Evolutionary conservation across 2,113 vertebrate genomes (phyloP).

Genomic region (Polypterus senegalus): DNA sequence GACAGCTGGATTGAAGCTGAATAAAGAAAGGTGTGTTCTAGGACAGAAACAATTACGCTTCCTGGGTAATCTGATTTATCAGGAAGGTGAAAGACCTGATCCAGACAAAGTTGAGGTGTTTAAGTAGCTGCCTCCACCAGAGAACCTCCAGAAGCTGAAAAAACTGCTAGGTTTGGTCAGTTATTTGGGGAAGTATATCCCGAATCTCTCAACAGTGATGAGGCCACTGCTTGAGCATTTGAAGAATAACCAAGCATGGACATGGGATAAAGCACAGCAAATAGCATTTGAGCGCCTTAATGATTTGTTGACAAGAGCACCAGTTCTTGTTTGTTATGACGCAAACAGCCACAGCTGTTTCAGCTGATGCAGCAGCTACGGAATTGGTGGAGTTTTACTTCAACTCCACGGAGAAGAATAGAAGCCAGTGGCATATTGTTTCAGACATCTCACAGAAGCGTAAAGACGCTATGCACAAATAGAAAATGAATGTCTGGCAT

Average conservation of each 20-base stretch:
- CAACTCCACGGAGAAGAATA: no score
- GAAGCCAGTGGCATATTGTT: no score
- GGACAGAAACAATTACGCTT: background rate
- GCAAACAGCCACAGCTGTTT: slow-evolving; percentile 15
- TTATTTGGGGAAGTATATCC: slow-evolving; percentile 22
- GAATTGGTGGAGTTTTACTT: no score
- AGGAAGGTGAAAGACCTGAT: background rate
- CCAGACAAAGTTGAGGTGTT: slow-evolving; percentile 1
- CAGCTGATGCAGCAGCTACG: no score
- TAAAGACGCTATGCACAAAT: slow-evolving; percentile 13
- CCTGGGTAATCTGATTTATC: background rate
- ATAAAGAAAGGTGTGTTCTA: background rate
- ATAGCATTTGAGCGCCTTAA: no score
- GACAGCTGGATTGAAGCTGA: background rate
- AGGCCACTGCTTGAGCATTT: no score
- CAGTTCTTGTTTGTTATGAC: slow-evolving; percentile 8
- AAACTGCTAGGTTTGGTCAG: slow-evolving; percentile 20
- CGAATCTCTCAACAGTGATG: background rate
- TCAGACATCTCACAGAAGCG: no score
- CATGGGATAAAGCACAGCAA: no score
- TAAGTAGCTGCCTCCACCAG: background rate
- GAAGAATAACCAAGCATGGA: no score
- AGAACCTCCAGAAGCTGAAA: background rate
- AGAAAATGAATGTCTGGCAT: slow-evolving; percentile 7
- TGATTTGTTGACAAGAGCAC: background rate